Evolutionary conservation across 2,113 vertebrate genomes (phyloP).

Genomic region (Tachysurus fulvidraco): DNA sequence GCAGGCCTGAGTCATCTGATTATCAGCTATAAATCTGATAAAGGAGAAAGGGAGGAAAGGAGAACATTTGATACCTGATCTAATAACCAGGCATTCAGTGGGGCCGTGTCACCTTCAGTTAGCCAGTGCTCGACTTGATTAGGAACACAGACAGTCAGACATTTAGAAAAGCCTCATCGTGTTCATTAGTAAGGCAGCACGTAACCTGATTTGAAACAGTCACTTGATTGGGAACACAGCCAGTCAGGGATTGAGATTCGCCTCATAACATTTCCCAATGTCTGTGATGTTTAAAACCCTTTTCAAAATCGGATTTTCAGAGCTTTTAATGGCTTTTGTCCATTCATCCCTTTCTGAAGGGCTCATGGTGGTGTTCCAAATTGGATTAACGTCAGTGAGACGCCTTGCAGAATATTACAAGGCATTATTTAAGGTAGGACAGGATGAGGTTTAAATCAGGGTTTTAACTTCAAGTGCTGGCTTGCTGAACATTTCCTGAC

Average conservation of each 20-base stretch:
- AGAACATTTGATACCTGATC: not conserved
- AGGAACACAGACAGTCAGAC: not conserved
- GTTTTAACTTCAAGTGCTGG: not conserved
- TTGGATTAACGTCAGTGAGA: not conserved
- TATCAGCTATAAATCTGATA: conserved; percentile 94
- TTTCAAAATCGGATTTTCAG: not conserved
- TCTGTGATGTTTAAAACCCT: not conserved
- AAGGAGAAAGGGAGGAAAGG: not conserved
- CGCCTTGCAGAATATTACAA: not conserved
- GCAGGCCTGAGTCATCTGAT: conserved; percentile 97
- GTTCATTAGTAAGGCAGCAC: not conserved
- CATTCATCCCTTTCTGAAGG: not conserved
- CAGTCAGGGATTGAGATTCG: not conserved
- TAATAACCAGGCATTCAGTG: not conserved
- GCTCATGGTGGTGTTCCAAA: not conserved
- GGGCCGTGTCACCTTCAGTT: not conserved
- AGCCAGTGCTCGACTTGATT: not conserved
- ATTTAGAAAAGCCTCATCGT: not conserved
- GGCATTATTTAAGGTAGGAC: not conserved
- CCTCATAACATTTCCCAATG: not conserved
- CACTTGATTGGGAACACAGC: conserved; percentile 11
- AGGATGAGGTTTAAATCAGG: not conserved
- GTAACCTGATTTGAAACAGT: not conserved
- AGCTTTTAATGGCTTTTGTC: not conserved
- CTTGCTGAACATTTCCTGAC: not conserved